A percentile compares a stretch with the other conserved stretches of the same genome.
phyloP scores from a whole-genome alignment of 2,888 invertebrate species.

The Harpagoxenus sublaevis region DNA sequence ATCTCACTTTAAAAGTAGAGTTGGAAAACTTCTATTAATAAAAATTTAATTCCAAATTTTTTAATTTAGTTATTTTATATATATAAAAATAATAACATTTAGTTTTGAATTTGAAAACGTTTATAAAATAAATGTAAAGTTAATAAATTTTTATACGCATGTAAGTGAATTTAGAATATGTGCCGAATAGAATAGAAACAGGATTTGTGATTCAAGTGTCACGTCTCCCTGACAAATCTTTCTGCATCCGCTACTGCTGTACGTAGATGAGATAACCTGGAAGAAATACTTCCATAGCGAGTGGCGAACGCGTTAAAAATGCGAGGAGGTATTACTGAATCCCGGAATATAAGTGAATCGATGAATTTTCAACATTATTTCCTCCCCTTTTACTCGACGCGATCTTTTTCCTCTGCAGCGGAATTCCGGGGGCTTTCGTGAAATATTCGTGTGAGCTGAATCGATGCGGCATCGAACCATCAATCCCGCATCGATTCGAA shows the following conservation, averaged over 20 bases:
- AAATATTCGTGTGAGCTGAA: conserved; percentile 40
- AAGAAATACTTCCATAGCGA: conserved; percentile 42
- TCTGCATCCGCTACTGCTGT: conserved; percentile 31
- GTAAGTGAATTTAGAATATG: not conserved
- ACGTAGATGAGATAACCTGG: conserved; percentile 55
- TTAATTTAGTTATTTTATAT: not conserved
- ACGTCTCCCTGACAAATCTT: not conserved
- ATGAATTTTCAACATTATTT: conserved; percentile 62
- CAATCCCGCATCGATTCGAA: conserved; percentile 29
- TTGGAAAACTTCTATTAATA: not conserved
- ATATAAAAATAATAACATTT: not conserved
- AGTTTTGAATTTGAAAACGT: not conserved
- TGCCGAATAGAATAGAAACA: not conserved
- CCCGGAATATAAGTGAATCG: conserved; percentile 59
- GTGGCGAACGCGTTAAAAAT: conserved; percentile 49
- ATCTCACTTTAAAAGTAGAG: not conserved
- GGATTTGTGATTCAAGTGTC: not conserved
- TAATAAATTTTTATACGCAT: not conserved
- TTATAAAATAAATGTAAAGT: no score
- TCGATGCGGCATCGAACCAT: conserved; percentile 17
- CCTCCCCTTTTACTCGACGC: not conserved
- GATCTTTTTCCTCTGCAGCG: not conserved
- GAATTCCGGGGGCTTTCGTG: not conserved
- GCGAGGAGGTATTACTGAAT: conserved; percentile 51
- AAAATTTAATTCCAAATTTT: not conserved